A percentile compares a stretch with the other conserved stretches of the same genome.
Conservation (phyloP, 1,140 invertebrate genomes). For the Drosophila tani region DNA sequence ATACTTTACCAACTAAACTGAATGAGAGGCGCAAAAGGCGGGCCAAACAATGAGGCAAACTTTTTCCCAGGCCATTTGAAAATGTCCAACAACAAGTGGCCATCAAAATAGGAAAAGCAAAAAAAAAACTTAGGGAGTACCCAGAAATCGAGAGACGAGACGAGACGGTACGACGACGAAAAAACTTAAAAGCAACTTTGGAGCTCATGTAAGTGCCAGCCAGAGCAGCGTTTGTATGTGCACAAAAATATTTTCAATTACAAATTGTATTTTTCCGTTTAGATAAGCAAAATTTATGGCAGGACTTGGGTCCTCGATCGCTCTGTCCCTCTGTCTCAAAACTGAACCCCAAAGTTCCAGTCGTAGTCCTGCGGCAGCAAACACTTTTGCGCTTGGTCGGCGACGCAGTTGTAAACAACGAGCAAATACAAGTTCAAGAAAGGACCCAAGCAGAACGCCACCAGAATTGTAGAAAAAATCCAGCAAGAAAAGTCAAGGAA, state of each 20-base stretch:
- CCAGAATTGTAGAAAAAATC: constrained; percentile 2
- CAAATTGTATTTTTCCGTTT: constrained; percentile 82
- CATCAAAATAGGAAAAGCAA: background rate
- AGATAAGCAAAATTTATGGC: constrained; percentile 82
- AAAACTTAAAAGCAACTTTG: constrained; percentile 53
- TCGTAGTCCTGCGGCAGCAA: constrained; percentile 73
- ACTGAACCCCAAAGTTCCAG: constrained; percentile 25
- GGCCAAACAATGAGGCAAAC: constrained; percentile 30
- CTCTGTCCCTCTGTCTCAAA: background rate
- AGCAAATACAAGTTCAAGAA: constrained; percentile 45
- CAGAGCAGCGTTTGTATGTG: constrained; percentile 18
- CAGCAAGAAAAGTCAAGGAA: background rate
- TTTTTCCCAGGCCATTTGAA: constrained; percentile 27
- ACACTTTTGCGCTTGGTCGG: constrained; percentile 77
- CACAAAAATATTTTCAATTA: constrained; percentile 80
- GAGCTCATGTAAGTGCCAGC: constrained; percentile 28
- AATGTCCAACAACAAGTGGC: constrained; percentile 54
- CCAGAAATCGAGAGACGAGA: constrained; percentile 16
- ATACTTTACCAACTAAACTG: constrained; percentile 26
- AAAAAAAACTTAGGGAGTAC: constrained; percentile 5
- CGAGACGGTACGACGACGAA: background rate
- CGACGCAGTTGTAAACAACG: constrained; percentile 77
- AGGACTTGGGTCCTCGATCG: constrained; percentile 30
- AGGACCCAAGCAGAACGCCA: constrained; percentile 17
- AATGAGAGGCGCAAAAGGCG: constrained; percentile 1